Evolutionary conservation across 2,113 vertebrate genomes (phyloP).

Genomic region (Lophotis ruficrista): DNA sequence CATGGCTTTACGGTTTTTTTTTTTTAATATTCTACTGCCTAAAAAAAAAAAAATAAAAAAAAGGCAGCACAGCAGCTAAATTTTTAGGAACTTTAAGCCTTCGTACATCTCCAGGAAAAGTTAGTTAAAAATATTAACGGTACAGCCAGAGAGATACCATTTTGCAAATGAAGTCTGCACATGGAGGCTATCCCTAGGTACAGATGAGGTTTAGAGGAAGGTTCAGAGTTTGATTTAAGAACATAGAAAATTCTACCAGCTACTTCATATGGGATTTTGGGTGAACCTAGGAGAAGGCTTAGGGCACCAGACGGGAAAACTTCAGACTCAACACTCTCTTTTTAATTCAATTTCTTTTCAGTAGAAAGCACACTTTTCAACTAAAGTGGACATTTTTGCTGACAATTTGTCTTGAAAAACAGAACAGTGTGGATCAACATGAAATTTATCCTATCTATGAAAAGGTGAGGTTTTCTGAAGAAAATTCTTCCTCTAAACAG

Average conservation of each 20-base stretch:
- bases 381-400: not conserved
- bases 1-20: not conserved
- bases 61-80: not conserved
- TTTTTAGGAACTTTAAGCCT: not conserved
- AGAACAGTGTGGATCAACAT: not conserved
- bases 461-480: not conserved
- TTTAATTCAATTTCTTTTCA: not conserved
- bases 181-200: not conserved
- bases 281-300: not conserved
- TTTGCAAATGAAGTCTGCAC: not conserved
- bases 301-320: rapidly evolving
- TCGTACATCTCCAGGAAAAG: not conserved
- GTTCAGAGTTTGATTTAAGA: not conserved
- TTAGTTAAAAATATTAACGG: not conserved
- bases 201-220: not conserved
- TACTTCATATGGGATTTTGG: not conserved
- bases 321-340: not conserved
- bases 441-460: not conserved
- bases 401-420: not conserved
- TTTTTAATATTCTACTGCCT: not conserved
- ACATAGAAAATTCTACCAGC: not conserved
- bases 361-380: not conserved
- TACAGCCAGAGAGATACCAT: not conserved
- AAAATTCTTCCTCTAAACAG: not conserved
- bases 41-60: not conserved